A percentile compares a stretch with the other conserved stretches of the same genome.
Evolutionary conservation across 2,113 vertebrate species (phyloP).

Genomic region (Gasterosteus nipponicus): DNA sequence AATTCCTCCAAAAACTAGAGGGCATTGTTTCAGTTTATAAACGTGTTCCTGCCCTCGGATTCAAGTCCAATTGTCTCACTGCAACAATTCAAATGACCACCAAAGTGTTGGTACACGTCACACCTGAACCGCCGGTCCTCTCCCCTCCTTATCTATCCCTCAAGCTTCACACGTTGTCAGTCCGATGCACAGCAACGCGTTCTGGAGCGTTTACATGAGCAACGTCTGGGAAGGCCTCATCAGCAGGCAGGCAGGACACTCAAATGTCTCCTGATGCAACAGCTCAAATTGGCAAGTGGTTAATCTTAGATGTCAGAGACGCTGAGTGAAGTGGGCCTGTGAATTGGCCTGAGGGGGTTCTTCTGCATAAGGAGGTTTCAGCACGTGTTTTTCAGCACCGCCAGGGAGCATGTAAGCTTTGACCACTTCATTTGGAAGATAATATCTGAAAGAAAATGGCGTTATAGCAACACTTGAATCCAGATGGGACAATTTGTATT

Average conservation of each 20-base stretch:
- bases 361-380: not conserved
- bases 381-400: constrained; percentile 1
- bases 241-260: constrained; percentile 48
- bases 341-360: constrained; percentile 26
- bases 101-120: no score
- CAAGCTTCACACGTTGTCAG: no score
- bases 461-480: no score
- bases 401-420: constrained; percentile 20
- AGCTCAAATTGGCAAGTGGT: constrained; percentile 43
- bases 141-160: no score
- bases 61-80: not conserved
- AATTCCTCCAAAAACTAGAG: not conserved
- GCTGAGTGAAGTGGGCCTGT: constrained; percentile 24
- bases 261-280: constrained; percentile 33
- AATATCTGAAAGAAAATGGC: not conserved
- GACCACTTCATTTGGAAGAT: constrained; percentile 8
- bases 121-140: no score
- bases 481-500: no score
- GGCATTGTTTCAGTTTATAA: not conserved
- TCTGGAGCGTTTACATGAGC: constrained; percentile 19
- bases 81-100: not conserved
- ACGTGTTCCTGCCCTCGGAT: not conserved
- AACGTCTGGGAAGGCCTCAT: constrained; percentile 51
- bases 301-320: constrained; percentile 51
- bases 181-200: constrained; percentile 1